Base-by-base conservation (phyloP, 2,797 vertebrate species). In the Neomorphus geoffroyi region DNA sequence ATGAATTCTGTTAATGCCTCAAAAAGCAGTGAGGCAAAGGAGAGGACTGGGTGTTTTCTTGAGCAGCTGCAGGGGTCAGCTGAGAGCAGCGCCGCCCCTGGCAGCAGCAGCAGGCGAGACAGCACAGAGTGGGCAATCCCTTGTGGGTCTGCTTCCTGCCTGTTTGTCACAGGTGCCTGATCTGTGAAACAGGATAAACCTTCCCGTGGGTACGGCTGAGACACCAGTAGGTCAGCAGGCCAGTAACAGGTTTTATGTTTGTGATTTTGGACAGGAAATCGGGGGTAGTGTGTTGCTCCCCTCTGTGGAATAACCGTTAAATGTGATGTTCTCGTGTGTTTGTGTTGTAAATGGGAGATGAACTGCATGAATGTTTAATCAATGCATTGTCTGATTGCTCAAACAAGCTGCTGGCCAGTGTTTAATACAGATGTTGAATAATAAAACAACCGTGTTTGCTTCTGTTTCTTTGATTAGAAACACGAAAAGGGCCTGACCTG, bases 261-360 rank as follows among this genome's bases (percentile, higher is more conserved):
- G 3, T 13, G 18, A 23, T 30, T 32, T 32, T 18, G 16, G 41
- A 39, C 23, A 37, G 39, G 1, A 6, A 22, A 10, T 9, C 51
- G 27, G 77, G 23, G 80, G 35, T 12, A 33, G 64, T 9, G 4
- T 10, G 2, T 15, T 72, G 27, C 43, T 23, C 80, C 24, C 57
- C 23, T 28, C 3, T 4, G 1, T 4, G 33, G 62, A 69, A 6
- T 24, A 13, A 41, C 18, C 5, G 16, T 45, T 48, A 16, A 45
- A 50, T 7, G 2, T 4, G 23, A 5, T 0, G 2, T 14, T 18
- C 30, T 46, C 24, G 5, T 28, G 37, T 33, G 18, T 45, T 18
- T 35, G 4, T 9, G 10, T 54, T 54, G 30, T 24, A 28, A n/a
- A 62, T 35, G 39, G 32, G 12, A 60, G 37, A 11, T 27, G 5